A percentile compares a stretch with the other conserved stretches of the same genome.
phyloP scores from a whole-genome alignment of 2,113 vertebrate genomes.

The Ageneiosus marmoratus region DNA sequence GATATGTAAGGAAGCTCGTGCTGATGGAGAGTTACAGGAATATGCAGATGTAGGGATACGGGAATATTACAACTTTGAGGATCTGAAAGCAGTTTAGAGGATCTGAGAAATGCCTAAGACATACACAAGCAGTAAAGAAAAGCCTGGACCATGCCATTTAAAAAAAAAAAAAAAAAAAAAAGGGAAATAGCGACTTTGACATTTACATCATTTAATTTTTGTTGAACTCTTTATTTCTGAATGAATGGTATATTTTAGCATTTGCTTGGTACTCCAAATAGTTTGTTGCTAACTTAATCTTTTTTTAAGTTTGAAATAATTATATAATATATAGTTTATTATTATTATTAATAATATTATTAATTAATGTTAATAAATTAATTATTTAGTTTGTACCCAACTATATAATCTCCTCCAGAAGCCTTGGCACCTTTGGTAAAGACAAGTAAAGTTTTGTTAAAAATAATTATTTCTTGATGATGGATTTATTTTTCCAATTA shows the following conservation, averaged over 20 bases:
- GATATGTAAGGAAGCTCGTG: background rate
- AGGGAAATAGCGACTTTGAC: background rate
- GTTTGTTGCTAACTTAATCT: background rate
- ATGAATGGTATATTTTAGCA: no score
- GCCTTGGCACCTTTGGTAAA: no score
- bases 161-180: background rate
- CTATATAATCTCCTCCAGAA: background rate
- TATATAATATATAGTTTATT: no score
- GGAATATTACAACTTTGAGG: background rate
- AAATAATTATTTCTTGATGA: no score
- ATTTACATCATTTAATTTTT: background rate
- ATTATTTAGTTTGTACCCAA: background rate
- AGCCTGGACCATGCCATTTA: background rate
- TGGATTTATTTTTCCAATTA: no score
- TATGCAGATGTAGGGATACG: background rate
- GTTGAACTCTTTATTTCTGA: background rate
- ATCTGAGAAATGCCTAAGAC: background rate
- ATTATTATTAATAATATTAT: no score
- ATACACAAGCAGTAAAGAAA: background rate
- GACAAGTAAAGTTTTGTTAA: no score
- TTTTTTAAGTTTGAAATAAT: no score
- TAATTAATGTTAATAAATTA: no score
- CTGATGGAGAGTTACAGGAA: background rate
- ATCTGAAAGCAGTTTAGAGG: background rate
- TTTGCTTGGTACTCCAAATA: background rate